Evolutionary conservation across 2,797 vertebrate species (phyloP).

Genomic region (Smutsia temminckii): DNA sequence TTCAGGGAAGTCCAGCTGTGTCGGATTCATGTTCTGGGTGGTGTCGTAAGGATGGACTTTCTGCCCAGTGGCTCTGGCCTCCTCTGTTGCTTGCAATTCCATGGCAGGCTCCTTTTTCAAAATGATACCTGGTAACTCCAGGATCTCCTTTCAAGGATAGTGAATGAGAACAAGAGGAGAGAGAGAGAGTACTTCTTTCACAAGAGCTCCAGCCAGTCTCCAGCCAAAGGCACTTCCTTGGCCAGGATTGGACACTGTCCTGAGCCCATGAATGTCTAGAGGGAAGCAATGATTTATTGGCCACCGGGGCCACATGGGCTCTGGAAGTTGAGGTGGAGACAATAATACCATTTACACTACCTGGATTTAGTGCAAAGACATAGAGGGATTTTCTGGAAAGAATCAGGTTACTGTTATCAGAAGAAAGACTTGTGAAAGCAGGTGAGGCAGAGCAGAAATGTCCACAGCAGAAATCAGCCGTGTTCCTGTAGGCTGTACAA

Average conservation of each 20-base stretch:
- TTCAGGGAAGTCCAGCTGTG: neutral
- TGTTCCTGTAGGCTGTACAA: neutral
- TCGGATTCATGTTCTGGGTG: neutral
- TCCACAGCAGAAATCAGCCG: too few species aligned
- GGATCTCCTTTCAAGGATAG: neutral
- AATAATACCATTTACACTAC: neutral
- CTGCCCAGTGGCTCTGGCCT: neutral
- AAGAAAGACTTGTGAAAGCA: neutral
- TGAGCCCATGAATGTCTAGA: neutral
- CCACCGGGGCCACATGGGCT: fast-evolving
- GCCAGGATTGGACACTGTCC: neutral
- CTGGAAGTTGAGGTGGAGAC: too few species aligned
- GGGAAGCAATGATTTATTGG: neutral
- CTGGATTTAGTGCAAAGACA: neutral
- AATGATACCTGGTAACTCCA: neutral
- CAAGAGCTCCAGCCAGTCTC: neutral
- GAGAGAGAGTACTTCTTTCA: too few species aligned
- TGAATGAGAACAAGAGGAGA: neutral
- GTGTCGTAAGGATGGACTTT: neutral
- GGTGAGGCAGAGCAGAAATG: fast-evolving
- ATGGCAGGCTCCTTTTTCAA: neutral
- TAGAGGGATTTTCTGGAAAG: neutral
- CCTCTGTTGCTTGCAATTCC: neutral
- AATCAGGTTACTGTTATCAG: too few species aligned
- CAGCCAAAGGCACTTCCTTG: too few species aligned